Evolutionary conservation across 2,113 vertebrate genomes (phyloP).

Genomic region (Mustelus asterias): DNA sequence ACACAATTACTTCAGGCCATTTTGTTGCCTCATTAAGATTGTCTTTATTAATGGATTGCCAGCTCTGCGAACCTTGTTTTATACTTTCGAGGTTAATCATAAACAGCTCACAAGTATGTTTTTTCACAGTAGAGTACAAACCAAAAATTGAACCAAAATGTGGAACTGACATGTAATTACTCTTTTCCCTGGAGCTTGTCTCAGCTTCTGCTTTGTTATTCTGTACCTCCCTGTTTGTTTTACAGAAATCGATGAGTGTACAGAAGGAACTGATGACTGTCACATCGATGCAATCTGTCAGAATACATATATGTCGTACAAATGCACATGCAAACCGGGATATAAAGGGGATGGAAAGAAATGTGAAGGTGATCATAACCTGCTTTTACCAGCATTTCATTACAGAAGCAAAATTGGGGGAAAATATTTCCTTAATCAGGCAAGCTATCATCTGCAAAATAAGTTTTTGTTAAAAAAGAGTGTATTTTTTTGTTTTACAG

Average conservation of each 20-base stretch:
- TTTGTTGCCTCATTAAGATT: background rate
- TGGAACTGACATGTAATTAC: background rate
- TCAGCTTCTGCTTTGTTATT: constrained; percentile 4
- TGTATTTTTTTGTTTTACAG: background rate
- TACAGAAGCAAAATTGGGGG: background rate
- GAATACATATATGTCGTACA: constrained; percentile 79
- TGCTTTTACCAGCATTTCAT: background rate
- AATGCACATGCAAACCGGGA: constrained; percentile 85
- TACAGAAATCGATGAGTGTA: constrained; percentile 84
- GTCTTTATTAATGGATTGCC: background rate
- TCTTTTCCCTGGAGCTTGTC: background rate
- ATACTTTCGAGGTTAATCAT: background rate
- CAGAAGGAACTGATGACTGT: constrained; percentile 80
- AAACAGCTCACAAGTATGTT: background rate
- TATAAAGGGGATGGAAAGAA: constrained; percentile 82
- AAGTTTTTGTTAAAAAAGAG: background rate
- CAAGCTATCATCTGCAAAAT: background rate
- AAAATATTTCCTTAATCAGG: background rate
- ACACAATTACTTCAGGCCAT: background rate
- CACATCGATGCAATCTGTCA: constrained; percentile 90
- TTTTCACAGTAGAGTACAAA: background rate
- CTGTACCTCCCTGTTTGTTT: constrained; percentile 41
- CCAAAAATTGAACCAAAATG: background rate
- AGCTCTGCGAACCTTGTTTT: background rate
- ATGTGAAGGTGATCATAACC: constrained; percentile 66